Evolutionary conservation across 1,140 invertebrate genomes (phyloP), one percentile per base, ranked within the genome.

Genomic region (Artemia franciscana): DNA sequence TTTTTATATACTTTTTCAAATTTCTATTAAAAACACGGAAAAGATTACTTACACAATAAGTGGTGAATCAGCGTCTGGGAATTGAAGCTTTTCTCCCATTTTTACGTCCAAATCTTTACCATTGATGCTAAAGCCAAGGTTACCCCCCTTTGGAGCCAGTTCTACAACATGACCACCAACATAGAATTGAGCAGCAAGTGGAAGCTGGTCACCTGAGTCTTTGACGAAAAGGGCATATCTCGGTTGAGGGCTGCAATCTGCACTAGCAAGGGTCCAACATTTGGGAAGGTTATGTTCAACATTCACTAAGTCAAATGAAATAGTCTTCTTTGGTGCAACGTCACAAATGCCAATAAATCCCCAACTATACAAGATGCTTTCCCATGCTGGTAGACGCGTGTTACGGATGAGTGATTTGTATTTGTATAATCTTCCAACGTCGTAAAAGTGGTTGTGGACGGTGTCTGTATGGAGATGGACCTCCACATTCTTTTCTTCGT

Each of bases 141-240:
- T 51, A 21, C 57, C 57, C 15, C 59, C 57, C 12, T n/a, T 26
- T 24, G 66, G 62, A 15, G 28, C 23, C 23, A 67, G 57, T 51
- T 67, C 66, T 26, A 67, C 26, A 4, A 27, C 59, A 59, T 67
- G 65, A 18, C 66, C 66, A 59, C 66, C 66, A 15, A 63, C 23
- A 58, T 57, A 67, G 39, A 66, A 58, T 56, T 66, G 66, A 24
- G 30, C 66, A 21, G 58, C 65, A 58, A 67, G 21, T 21, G 62
- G 65, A 5, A 62, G 57, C 9, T 25, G 24, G 5, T 24, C 25
- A 58, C 24, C 57, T 21, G 39, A 28, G 58, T 66, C 64, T 58
- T 67, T 67, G 24, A 61, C 60, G 12, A 67, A 66, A 27, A 67
- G 65, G 12, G 66, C 66, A 57, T 66, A 67, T 7, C 51, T 61